A percentile compares a stretch with the other conserved stretches of the same genome.
These are phyloP conservation scores for Pelobates cultripes DNA, from an alignment of 2,797 vertebrate genomes.

Conservation along the genomic window DNA sequence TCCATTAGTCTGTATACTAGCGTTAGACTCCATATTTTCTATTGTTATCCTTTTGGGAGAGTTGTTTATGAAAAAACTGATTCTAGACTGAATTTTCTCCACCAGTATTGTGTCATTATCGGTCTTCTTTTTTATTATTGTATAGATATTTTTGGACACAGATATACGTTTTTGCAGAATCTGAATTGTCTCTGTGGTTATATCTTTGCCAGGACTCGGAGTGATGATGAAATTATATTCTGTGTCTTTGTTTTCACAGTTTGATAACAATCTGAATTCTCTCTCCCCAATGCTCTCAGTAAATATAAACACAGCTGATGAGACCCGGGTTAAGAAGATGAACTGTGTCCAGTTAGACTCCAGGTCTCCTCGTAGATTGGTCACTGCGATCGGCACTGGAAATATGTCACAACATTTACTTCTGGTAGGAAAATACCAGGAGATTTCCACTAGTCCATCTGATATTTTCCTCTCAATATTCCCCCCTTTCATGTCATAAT, in stretches of 20 bases:
- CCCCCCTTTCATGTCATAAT: conserved; percentile 70
- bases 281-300: no score
- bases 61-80: conserved; percentile 46
- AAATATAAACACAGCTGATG: no score
- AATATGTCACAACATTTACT: not conserved
- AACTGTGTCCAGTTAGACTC: no score
- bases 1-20: conserved; percentile 59
- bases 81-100: conserved; percentile 58
- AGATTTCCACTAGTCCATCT: no score
- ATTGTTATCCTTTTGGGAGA: conserved; percentile 62
- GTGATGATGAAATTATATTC: conserved; percentile 64
- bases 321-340: no score
- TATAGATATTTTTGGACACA: conserved; percentile 46
- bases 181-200: conserved; percentile 49
- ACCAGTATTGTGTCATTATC: conserved; percentile 55
- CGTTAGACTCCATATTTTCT: conserved; percentile 65
- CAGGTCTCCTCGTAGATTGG: no score
- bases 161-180: conserved; percentile 57
- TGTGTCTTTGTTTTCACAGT: conserved; percentile 31
- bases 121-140: conserved; percentile 59
- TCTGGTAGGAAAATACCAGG: no score
- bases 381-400: conserved; percentile 47
- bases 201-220: conserved; percentile 53
- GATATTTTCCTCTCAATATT: conserved; percentile 61
- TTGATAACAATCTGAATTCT: conserved; percentile 45